Evolutionary conservation across 2,113 vertebrate species (phyloP), one percentile per base, ranked within the genome.

Genomic region (Oryzias melastigma): DNA sequence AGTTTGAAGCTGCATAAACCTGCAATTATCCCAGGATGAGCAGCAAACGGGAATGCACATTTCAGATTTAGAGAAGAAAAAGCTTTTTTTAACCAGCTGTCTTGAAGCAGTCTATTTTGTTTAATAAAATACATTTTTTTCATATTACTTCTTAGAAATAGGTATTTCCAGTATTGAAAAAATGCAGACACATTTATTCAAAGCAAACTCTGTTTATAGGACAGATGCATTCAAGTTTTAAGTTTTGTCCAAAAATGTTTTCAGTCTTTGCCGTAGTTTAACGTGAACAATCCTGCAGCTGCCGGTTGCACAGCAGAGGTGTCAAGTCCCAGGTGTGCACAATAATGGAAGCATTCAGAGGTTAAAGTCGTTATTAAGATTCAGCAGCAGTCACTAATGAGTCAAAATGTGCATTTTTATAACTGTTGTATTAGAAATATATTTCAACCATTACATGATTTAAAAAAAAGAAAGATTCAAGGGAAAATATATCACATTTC

Each of bases 301-400:
- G 24, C 27, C 15, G 15, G 50, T 52, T 10, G 15, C 22, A 52
- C 16, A 52, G 5, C 50, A 16, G 15, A 27, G 24, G 25, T 40
- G 17, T 53, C 29, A 40, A 13, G n/a, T 53, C 52, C 52, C 52
- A 52, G 27, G 29, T 40, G 52, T 4, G 14, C 14, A 40, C 13
- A 35, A 53, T 40, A 53, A 53, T 5, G 14, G 52, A 40, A 27
- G 52, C 16, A 27, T 35, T 52, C 16, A 35, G 51, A 53, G 52
- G 29, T 53, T 53, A 40, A 53, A 53, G 27, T 19, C 27, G 40
- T 53, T 52, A 29, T 52, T 40, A 40, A 18, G n/a, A 40, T 53
- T 53, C 52, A 40, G 27, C 7, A 53, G 17, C 52, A 40, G 29
- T 19, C 29, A 53, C 52, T 53, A 53, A 40, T 53, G 52, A 53